These are phyloP conservation scores for Drosophila burlai DNA, from an alignment of 1,140 invertebrate species.

Conservation along the genomic window DNA sequence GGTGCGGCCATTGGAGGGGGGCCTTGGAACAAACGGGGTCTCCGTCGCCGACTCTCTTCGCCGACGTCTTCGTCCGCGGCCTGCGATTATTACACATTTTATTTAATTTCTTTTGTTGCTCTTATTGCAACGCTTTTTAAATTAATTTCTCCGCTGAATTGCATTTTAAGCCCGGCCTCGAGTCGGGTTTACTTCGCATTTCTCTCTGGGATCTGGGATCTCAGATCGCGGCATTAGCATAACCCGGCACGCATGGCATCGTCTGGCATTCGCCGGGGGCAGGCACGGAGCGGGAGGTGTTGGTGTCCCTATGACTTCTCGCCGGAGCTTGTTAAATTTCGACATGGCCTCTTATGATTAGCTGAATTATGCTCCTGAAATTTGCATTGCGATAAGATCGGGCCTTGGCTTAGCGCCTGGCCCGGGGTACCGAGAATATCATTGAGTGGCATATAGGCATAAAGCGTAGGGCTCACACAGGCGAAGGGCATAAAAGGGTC, in stretches of 20 bases:
- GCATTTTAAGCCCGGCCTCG: slow-evolving; percentile 52
- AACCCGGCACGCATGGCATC: slow-evolving; percentile 68
- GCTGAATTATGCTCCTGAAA: slow-evolving; percentile 74
- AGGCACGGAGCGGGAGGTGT: not conserved
- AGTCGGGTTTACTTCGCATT: slow-evolving; percentile 28
- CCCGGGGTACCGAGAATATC: slow-evolving; percentile 17
- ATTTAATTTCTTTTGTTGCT: slow-evolving; percentile 75
- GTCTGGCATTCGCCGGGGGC: slow-evolving; percentile 35
- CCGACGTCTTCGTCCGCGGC: not conserved
- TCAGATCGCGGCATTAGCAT: slow-evolving; percentile 68
- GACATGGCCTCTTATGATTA: slow-evolving; percentile 80
- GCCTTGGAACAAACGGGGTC: slow-evolving; percentile 14
- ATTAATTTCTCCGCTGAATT: slow-evolving; percentile 67
- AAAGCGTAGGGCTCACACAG: not conserved
- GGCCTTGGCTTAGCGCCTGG: slow-evolving; percentile 38
- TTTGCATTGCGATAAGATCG: slow-evolving; percentile 75
- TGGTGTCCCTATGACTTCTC: slow-evolving; percentile 9
- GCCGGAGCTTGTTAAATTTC: slow-evolving; percentile 66
- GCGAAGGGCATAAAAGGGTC: slow-evolving; percentile 3
- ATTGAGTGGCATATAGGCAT: slow-evolving; percentile 20
- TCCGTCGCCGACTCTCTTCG: not conserved
- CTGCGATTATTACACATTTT: slow-evolving; percentile 69
- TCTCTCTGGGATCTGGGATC: slow-evolving; percentile 17
- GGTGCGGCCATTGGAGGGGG: slow-evolving; percentile 12
- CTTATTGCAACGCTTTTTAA: slow-evolving; percentile 76